Evolutionary conservation across 2,888 invertebrate species (phyloP), one percentile per base, ranked within the genome.

Genomic region (Cheilosia urbana): DNA sequence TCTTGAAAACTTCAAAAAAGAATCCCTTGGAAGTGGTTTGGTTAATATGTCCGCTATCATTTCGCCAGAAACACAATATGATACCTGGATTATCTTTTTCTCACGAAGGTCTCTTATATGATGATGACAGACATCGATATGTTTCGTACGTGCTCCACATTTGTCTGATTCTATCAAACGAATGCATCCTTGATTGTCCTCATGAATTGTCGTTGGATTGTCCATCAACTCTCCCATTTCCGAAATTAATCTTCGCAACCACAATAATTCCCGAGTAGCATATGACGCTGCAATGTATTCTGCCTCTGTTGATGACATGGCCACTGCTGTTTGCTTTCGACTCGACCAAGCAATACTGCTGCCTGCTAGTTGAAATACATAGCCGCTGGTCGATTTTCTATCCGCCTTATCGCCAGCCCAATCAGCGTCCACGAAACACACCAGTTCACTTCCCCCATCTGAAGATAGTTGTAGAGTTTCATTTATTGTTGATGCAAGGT

Each of bases 51-150:
- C 21, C 6, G 21, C 49, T 49, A 49, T 49, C 45, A 45, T 45
- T 45, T n/a, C 17, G 15, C 17, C 45, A 45, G 45, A 17, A 6
- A 15, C 11, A 45, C 15, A 45, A 45, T 21, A 19, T 13, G 19
- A 49, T 49, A 19, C 1, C 27, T 27, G 27, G 27, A 27, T 27
- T 27, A 27, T 27, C 27, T 5, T 27, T 4, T 27, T 27, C 27
- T 27, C 27, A 4, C 27, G n/a, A n/a, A n/a, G n/a, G n/a, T n/a
- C n/a, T n/a, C n/a, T n/a, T n/a, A n/a, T n/a, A n/a, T n/a, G n/a
- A 53, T 53, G 53, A 15, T 53, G 24, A 15, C 27, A 53, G 27
- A 53, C 27, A 27, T 53, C 53, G 15, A 53, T 53, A 27, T 53
- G 27, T n/a, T 53, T 53, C 13, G 13, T 27, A n/a, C 53, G 53